Conservation (phyloP, 2,797 vertebrate species). For the Xiphorhynchus erythropygius region DNA sequence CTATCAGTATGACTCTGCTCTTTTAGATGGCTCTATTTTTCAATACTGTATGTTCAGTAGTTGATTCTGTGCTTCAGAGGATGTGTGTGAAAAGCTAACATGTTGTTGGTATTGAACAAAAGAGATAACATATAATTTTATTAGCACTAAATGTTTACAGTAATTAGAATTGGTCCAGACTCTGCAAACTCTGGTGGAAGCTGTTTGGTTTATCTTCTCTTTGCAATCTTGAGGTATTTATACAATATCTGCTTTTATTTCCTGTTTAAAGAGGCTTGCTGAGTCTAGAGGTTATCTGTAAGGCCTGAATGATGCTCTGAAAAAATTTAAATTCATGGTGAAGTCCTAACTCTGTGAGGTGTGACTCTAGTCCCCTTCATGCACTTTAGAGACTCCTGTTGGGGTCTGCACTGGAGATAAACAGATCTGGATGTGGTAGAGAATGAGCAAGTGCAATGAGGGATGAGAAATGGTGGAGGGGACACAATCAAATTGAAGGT, state of each 20-base stretch:
- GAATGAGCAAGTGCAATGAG: neutral
- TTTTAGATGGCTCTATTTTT: neutral
- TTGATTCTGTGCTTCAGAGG: neutral
- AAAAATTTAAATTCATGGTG: neutral
- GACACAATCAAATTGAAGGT: neutral
- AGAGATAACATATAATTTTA: neutral
- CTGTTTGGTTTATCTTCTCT: neutral
- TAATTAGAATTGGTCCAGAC: neutral
- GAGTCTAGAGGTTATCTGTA: neutral
- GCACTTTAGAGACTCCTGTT: neutral
- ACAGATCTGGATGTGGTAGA: neutral
- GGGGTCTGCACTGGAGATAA: neutral
- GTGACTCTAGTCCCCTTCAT: neutral
- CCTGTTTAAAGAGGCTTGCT: neutral
- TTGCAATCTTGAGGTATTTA: neutral
- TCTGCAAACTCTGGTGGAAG: neutral
- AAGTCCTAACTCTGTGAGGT: neutral
- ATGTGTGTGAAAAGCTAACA: neutral
- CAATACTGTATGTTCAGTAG: neutral
- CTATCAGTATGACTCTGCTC: neutral
- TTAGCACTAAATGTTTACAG: neutral
- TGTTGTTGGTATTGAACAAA: neutral
- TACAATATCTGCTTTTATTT: neutral
- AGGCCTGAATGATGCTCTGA: neutral
- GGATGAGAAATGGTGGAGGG: neutral